Conservation (phyloP, 2,113 vertebrate genomes). For the Prochilodus magdalenae region DNA sequence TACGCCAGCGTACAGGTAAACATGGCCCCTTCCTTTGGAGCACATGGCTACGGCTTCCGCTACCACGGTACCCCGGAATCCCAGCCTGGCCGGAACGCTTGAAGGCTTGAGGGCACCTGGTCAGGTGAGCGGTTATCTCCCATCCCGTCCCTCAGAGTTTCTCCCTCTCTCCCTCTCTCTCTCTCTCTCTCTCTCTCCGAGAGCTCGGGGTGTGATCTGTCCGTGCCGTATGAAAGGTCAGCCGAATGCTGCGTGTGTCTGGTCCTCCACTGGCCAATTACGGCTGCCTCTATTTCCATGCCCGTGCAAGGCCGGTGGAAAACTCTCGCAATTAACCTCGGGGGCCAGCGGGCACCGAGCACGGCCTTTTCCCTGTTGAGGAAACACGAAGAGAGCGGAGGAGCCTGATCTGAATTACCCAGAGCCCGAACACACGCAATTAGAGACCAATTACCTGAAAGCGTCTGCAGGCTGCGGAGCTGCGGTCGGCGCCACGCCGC, state of each 20-base stretch:
- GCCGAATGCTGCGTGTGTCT: conserved; percentile 1
- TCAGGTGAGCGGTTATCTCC: no score
- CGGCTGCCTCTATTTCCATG: conserved; percentile 27
- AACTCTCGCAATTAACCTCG: conserved; percentile 68
- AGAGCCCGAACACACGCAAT: conserved; percentile 31
- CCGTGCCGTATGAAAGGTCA: conserved; percentile 25
- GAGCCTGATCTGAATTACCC: conserved; percentile 25
- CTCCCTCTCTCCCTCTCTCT: no score
- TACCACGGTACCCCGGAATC: no score
- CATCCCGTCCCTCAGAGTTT: no score
- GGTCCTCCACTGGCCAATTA: conserved; percentile 45
- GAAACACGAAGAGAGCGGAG: conserved; percentile 47
- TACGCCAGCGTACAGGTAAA: no score
- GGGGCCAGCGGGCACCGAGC: conserved; percentile 58
- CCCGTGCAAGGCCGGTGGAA: conserved; percentile 9
- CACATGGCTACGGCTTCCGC: no score
- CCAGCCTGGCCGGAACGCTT: no score
- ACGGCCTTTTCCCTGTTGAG: conserved; percentile 39
- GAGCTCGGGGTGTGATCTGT: background rate
- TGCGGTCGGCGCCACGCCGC: background rate
- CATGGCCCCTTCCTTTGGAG: no score
- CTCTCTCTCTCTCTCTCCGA: no score
- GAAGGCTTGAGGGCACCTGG: no score
- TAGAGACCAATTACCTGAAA: conserved; percentile 26
- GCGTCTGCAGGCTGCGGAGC: background rate